Conservation (phyloP, 2,888 invertebrate genomes). For the Phyllotreta striolata region DNA sequence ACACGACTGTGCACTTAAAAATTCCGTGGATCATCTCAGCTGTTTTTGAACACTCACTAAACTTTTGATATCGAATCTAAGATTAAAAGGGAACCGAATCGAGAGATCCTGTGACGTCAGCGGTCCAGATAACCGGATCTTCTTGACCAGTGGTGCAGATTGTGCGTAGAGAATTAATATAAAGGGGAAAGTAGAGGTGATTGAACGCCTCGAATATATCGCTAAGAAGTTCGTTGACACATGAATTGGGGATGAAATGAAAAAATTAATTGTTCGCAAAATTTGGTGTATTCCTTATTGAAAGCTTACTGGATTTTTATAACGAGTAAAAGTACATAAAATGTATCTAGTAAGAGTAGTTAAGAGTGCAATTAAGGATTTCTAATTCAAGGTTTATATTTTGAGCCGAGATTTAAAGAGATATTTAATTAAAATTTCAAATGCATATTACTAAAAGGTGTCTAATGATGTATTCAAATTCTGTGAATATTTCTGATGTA, state of each 20-base stretch:
- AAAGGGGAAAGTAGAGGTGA: background rate
- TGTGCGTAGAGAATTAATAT: background rate
- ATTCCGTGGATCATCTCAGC: constrained; percentile 18
- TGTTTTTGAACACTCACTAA: constrained; percentile 35
- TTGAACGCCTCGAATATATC: background rate
- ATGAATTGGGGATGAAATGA: background rate
- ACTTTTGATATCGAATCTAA: constrained; percentile 33
- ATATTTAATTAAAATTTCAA: no score
- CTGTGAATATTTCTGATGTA: background rate
- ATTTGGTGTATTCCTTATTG: no score
- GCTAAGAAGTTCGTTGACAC: constrained; percentile 2
- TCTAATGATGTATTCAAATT: no score
- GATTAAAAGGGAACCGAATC: constrained; percentile 46
- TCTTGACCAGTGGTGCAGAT: constrained; percentile 33
- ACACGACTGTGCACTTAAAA: no score
- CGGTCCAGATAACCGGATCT: constrained; percentile 52
- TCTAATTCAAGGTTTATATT: no score
- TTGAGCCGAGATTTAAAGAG: no score
- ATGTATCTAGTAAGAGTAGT: no score
- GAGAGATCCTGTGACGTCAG: constrained; percentile 48
- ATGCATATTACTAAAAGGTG: no score
- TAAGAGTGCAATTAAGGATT: no score
- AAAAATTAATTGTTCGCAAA: background rate
- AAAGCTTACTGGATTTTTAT: background rate
- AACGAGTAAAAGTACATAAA: background rate